phyloP scores from a whole-genome alignment of 2,113 vertebrate species.

The Oenanthe oenanthe region DNA sequence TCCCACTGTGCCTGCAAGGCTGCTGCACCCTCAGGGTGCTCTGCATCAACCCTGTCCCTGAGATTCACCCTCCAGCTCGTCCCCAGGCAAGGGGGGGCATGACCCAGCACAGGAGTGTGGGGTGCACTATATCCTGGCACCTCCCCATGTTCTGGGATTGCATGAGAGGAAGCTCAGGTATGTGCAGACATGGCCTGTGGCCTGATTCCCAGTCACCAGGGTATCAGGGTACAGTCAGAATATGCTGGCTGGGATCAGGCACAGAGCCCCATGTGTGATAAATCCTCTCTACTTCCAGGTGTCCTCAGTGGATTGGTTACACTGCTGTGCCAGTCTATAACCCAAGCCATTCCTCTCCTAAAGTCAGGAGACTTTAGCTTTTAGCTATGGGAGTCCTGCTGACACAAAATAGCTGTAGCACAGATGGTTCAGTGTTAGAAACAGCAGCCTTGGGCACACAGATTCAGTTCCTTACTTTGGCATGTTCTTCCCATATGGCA shows the following conservation, averaged over 20 bases:
- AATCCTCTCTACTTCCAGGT: neutral
- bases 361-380: neutral
- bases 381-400: neutral
- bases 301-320: neutral
- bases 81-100: rapidly evolving
- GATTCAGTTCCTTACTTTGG: neutral
- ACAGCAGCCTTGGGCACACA: neutral
- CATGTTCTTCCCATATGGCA: neutral
- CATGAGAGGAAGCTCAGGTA: neutral
- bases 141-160: rapidly evolving
- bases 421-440: neutral
- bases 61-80: neutral
- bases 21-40: neutral
- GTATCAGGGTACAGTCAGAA: rapidly evolving
- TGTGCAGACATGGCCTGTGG: rapidly evolving
- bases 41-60: rapidly evolving
- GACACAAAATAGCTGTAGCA: neutral
- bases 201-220: neutral
- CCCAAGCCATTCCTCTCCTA: neutral
- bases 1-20: rapidly evolving
- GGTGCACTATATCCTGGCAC: neutral
- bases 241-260: neutral
- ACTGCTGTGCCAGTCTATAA: neutral
- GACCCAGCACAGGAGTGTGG: neutral
- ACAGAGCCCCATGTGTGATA: rapidly evolving